Evolutionary conservation across 2,888 invertebrate genomes (phyloP).

Genomic region (Drosophila barbarae): DNA sequence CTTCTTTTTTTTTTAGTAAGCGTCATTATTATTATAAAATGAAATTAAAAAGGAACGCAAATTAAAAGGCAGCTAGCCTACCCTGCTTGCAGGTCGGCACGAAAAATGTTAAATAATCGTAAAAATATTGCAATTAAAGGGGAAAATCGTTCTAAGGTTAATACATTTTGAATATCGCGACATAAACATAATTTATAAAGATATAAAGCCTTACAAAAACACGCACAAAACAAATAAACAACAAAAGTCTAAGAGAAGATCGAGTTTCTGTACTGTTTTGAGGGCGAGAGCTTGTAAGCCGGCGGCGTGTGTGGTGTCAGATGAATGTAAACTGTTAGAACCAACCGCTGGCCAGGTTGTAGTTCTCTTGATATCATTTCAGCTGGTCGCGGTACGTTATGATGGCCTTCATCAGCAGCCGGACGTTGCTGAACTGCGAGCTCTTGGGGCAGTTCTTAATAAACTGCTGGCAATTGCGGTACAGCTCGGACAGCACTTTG

Average conservation of each 20-base stretch:
- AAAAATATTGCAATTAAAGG: conserved; percentile 20
- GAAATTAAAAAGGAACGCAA: conserved; percentile 39
- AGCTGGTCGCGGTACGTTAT: conserved; percentile 78
- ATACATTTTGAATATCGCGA: conserved; percentile 44
- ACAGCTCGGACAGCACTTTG: conserved; percentile 87
- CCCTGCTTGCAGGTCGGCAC: conserved; percentile 34
- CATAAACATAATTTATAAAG: conserved; percentile 51
- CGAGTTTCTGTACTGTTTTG: conserved; percentile 42
- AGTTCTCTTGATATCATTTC: conserved; percentile 66
- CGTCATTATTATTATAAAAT: conserved; percentile 37
- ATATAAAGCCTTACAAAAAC: conserved; percentile 45
- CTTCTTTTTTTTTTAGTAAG: conserved; percentile 13
- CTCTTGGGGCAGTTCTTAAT: conserved; percentile 84
- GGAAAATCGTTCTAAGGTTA: conserved; percentile 27
- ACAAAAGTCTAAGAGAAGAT: conserved; percentile 24
- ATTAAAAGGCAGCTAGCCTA: conserved; percentile 25
- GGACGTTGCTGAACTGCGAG: conserved; percentile 81
- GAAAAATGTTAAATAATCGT: conserved; percentile 12
- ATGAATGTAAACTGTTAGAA: conserved; percentile 36
- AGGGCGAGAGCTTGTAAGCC: conserved; percentile 40
- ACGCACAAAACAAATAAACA: conserved; percentile 46
- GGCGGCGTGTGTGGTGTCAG: conserved; percentile 14
- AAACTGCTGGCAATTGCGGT: conserved; percentile 87
- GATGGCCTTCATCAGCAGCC: conserved; percentile 78
- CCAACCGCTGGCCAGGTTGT: conserved; percentile 46